Evolutionary conservation across 37 sponge, comb jelly and placozoan genomes (phyloP), one percentile per base, ranked within the genome.

Genomic region (Halisarca cf. caerulea): DNA sequence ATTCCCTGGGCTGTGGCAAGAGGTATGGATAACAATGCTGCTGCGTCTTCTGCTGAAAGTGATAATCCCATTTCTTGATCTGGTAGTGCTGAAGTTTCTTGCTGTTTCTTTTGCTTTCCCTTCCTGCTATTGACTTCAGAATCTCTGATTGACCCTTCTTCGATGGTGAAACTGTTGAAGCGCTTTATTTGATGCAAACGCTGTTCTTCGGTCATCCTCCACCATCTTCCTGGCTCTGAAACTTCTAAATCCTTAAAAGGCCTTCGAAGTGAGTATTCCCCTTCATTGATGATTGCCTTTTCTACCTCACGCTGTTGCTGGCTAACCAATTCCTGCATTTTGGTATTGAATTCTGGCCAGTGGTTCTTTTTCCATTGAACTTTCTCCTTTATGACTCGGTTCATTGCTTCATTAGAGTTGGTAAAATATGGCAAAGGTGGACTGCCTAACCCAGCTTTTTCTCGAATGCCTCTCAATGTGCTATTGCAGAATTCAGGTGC

Each of bases 381-480:
- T 43, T 83, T 27, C 61, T 32, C 23, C 68, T 88, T 88, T n/a
- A 88, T 84, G 35, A 45, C 79, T 64, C 83, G 53, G 62, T 88
- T 88, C 37, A 88, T 15, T 11, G 83, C 21, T 64, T 88, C 88
- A 61, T 36, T 41, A 35, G 84, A 30, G 43, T 88, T 83, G 9
- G 88, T 88, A 6, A 83, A 83, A 57, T 54, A 88, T 23, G 35
- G 40, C 24, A 57, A 38, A 23, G 88, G 88, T 7, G 88, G 88
- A 2, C 27, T 62, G 4, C 88, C 83, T 11, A 88, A 68, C 0
- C 88, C 84, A 83, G 80, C 88, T 34, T 57, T 25, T 83, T 82
- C 83, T 23, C 88, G 38, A 38, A 35, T 27, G 40, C 54, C 37
- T 17, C 53, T 83, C 5, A 40, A 35, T 84, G 78, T 88, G 24